These are phyloP conservation scores for Synodontis membranacea DNA, from an alignment of 2,113 vertebrate species.

Conservation along the genomic window DNA sequence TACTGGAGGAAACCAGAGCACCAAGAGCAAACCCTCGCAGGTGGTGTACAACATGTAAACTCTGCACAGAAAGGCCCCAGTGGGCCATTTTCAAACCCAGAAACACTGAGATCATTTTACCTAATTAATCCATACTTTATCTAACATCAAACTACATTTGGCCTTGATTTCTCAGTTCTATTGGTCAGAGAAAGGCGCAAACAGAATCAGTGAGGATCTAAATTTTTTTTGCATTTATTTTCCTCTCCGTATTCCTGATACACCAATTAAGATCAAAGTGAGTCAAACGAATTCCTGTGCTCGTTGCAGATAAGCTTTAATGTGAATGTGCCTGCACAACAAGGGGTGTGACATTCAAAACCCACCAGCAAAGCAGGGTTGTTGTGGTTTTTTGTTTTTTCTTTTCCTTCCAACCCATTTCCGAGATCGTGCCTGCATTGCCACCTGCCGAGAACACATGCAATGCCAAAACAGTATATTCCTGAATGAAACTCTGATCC, in stretches of 20 bases:
- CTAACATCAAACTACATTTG: neutral
- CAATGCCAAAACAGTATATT: neutral
- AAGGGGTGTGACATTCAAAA: neutral
- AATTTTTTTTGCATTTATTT: no score
- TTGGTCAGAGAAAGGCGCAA: neutral
- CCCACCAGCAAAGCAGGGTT: neutral
- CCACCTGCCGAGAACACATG: neutral
- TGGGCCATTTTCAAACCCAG: no score
- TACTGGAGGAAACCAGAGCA: no score
- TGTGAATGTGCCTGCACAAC: neutral
- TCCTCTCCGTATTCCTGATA: neutral
- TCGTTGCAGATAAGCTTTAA: neutral
- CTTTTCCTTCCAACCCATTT: neutral
- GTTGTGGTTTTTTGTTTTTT: neutral
- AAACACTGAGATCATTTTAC: neutral
- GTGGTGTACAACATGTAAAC: no score
- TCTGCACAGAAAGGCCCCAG: no score
- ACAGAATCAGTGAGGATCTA: neutral
- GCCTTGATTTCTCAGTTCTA: neutral
- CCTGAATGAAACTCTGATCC: neutral
- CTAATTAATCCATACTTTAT: neutral
- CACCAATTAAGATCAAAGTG: conserved; percentile 3
- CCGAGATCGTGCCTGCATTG: neutral
- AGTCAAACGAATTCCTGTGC: neutral
- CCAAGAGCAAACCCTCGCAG: no score